Conservation (phyloP, 2,888 invertebrate species). For the Chrysolina haemoptera region DNA sequence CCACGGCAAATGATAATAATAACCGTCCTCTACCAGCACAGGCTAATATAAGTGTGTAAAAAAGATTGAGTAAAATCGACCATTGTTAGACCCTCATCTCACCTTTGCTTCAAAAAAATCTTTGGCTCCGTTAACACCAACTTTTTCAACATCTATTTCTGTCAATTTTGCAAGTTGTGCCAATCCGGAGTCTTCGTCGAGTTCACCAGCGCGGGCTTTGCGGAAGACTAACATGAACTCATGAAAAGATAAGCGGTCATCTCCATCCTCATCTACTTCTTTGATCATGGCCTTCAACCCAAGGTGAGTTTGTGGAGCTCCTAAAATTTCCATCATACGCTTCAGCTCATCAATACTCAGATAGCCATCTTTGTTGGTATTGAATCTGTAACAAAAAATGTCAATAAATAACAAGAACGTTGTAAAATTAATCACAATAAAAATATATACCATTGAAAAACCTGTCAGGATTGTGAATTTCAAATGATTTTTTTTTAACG, state of each 20-base stretch:
- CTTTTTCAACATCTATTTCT: constrained; percentile 94
- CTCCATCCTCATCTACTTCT: constrained; percentile 90
- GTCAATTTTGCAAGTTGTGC: constrained; percentile 88
- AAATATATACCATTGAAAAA: too few species aligned
- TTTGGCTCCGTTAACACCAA: constrained; percentile 95
- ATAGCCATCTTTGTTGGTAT: constrained; percentile 90
- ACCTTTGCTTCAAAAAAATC: constrained; percentile 96
- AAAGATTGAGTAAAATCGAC: too few species aligned
- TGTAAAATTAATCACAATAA: neutral
- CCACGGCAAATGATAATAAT: too few species aligned
- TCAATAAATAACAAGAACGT: neutral
- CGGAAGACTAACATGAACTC: constrained; percentile 88
- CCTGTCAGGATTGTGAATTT: too few species aligned
- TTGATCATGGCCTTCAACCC: constrained; percentile 96
- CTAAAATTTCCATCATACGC: constrained; percentile 96
- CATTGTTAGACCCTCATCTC: constrained; percentile 36
- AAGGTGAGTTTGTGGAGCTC: constrained; percentile 96
- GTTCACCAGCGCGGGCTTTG: constrained; percentile 93
- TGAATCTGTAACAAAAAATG: constrained; percentile 80
- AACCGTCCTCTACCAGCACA: too few species aligned
- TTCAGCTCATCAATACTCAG: constrained; percentile 93
- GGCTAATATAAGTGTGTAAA: too few species aligned
- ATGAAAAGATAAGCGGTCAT: constrained; percentile 90
- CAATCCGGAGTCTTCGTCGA: constrained; percentile 89
- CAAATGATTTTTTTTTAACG: too few species aligned